Base-by-base conservation (phyloP, 2,113 vertebrate genomes). In the Oxyruncus cristatus region DNA sequence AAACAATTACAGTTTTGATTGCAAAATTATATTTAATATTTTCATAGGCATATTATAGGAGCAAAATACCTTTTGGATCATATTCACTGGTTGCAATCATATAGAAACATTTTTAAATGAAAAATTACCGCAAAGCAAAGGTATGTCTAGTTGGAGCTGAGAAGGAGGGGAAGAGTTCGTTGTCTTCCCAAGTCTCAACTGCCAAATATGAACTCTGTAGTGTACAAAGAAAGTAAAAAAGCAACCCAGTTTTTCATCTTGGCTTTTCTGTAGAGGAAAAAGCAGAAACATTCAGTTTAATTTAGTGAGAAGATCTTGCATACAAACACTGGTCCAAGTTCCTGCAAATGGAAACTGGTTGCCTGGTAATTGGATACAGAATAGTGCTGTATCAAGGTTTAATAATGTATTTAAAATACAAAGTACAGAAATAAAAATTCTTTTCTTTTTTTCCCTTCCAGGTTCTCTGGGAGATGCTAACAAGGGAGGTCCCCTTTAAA, bases 391-490 rank as follows among this genome's bases (percentile, higher is more conserved):
- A 96, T 97, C 86, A 98, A 96, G 95, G 95, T 98, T 98, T 98
- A 98, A 97, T 98, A 98, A 97, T 91, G 97, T 97, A 97, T 97
- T 97, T 97, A 97, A 98, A 98, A 98, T 98, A 98, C 96, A 97
- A 98, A 98, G 97, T 97, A 96, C 95, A 97, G 96, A 97, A 97
- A 98, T 98, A 98, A 98, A 98, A 98, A 98, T 98, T 97, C 97
- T 97, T 97, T 97, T 97, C 98, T 96, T 97, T 92, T 96, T 97
- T 97, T 97, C 97, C 98, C 95, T 98, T 98, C 92, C 97, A 99
- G 99, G 99, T 99, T 98, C 99, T 99, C 95, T 99, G 99, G 99
- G 99, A 99, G 98, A 99, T 99, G 99, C 98, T 99, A 97, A 99
- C 99, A 92, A 98, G 99, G 95, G 99, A 99, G 98, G 98, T 99